A percentile compares a stretch with the other conserved stretches of the same genome.
Conservation (phyloP, 2,113 vertebrate genomes). For the Tragelaphus scriptus region DNA sequence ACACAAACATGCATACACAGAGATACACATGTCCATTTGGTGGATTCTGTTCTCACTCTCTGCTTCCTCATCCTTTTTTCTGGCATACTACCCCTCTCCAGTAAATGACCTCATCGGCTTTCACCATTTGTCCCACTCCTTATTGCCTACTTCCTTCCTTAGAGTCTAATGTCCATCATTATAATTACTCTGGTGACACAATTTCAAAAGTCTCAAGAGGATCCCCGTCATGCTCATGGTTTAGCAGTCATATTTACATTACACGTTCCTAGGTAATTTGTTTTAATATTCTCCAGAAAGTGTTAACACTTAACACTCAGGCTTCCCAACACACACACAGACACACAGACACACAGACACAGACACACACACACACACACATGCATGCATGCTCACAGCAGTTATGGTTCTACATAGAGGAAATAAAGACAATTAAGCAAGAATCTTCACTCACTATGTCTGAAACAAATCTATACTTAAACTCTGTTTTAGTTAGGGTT, state of each 20-base stretch:
- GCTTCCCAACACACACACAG: not conserved
- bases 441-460: not conserved
- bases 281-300: not conserved
- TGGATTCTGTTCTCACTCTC: not conserved
- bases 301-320: not conserved
- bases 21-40: not conserved
- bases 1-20: not conserved
- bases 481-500: not conserved
- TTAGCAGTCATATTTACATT: not conserved
- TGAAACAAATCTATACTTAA: not conserved
- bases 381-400: not conserved
- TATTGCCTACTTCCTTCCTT: not conserved
- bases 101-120: not conserved
- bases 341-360: not conserved
- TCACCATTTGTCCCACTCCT: not conserved
- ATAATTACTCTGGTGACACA: not conserved
- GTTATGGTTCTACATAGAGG: not conserved
- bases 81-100: not conserved
- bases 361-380: too few species aligned
- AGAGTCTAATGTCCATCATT: not conserved
- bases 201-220: not conserved
- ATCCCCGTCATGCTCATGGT: rapidly evolving
- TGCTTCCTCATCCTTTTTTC: not conserved
- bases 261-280: not conserved
- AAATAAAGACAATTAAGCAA: not conserved